Conservation (phyloP, 2,797 vertebrate species). For the Rhinoraja longicauda region DNA sequence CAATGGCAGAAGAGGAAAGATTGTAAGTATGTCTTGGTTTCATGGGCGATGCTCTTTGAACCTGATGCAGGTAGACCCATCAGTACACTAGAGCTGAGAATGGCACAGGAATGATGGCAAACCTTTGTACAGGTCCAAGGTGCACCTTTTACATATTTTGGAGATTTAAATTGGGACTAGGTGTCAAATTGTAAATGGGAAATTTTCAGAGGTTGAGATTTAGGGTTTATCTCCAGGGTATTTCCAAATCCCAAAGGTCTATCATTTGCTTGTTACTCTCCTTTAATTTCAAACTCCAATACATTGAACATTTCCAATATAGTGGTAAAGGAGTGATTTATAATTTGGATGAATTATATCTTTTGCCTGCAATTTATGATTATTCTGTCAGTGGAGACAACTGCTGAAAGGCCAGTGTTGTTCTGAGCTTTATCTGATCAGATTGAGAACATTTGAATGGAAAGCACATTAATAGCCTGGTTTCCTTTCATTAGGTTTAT, state of each 20-base stretch:
- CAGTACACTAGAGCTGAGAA: not conserved
- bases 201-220: not conserved
- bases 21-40: not conserved
- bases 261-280: not conserved
- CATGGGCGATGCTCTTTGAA: not conserved
- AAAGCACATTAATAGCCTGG: not conserved
- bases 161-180: not conserved
- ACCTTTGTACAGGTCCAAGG: not conserved
- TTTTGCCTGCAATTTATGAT: not conserved
- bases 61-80: not conserved
- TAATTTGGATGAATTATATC: not conserved
- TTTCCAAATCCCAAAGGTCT: not conserved
- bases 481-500: not conserved
- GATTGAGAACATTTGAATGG: not conserved
- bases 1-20: not conserved
- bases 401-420: not conserved
- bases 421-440: not conserved
- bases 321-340: not conserved
- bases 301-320: not conserved
- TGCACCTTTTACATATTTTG: not conserved
- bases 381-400: not conserved
- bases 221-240: not conserved
- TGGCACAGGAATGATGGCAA: not conserved
- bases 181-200: not conserved
- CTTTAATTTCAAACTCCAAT: not conserved